These are phyloP conservation scores for Aselliscus stoliczkanus DNA, from an alignment of 2,797 vertebrate genomes.

Conservation along the genomic window DNA sequence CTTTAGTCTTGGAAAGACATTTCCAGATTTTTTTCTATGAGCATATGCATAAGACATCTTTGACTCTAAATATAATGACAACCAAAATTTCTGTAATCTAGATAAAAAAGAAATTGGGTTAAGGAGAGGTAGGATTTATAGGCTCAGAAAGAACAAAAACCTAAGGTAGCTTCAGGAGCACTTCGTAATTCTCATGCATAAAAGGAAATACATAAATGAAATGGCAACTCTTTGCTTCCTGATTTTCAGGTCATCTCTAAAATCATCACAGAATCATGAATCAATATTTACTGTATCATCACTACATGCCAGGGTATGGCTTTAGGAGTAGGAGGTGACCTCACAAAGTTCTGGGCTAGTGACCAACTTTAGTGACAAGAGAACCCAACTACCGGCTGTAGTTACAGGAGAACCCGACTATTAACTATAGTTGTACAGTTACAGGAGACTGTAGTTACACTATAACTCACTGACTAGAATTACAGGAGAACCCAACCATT, in stretches of 20 bases:
- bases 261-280: not conserved
- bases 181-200: accelerated
- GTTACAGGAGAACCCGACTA: not conserved
- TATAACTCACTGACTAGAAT: no score
- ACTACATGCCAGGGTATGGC: accelerated
- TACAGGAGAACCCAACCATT: not conserved
- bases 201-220: not conserved
- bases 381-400: not conserved
- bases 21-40: not conserved
- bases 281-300: not conserved
- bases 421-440: not conserved
- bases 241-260: conserved; percentile 1
- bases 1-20: not conserved
- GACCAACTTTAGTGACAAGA: not conserved
- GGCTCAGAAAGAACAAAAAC: not conserved
- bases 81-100: not conserved
- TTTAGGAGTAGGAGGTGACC: not conserved
- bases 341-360: not conserved
- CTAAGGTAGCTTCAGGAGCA: accelerated
- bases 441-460: not conserved
- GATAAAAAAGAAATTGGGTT: not conserved
- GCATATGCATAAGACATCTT: not conserved
- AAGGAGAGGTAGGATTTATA: not conserved
- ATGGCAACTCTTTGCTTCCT: not conserved
- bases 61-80: not conserved